phyloP scores from a whole-genome alignment of 2,113 vertebrate genomes.

The Megatriorchis doriae region DNA sequence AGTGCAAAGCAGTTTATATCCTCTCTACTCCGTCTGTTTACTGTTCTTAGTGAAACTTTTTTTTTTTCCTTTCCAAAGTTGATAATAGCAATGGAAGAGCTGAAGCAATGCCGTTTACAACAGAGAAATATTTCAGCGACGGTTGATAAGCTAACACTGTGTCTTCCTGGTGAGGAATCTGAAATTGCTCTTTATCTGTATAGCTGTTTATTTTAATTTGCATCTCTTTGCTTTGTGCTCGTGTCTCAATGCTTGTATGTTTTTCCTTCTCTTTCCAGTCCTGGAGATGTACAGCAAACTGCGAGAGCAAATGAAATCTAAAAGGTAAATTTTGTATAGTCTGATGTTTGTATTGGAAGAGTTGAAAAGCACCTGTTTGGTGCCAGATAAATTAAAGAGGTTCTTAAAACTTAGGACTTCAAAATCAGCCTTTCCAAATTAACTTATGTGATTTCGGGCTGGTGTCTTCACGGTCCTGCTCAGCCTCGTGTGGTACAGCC shows the following conservation, averaged over 20 bases:
- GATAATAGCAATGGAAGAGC: conserved; percentile 86
- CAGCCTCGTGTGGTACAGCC: not conserved
- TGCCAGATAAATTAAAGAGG: not conserved
- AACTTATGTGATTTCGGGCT: not conserved
- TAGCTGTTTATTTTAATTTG: not conserved
- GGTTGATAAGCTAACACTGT: conserved; percentile 90
- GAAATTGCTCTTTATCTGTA: not conserved
- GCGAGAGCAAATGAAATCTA: conserved; percentile 93
- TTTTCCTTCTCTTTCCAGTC: conserved; percentile 73
- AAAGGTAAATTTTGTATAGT: conserved; percentile 75
- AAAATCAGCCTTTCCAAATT: not conserved
- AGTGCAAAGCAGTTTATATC: not conserved
- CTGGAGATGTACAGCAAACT: conserved; percentile 97
- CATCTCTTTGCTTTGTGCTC: not conserved
- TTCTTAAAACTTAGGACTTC: not conserved
- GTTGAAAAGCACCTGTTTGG: accelerated
- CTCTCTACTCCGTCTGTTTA: not conserved
- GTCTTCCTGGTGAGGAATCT: conserved; percentile 85
- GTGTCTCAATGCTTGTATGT: conserved; percentile 5
- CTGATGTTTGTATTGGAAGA: accelerated
- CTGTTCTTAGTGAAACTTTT: not conserved
- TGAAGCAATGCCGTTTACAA: conserved; percentile 89
- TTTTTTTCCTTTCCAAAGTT: conserved; percentile 70
- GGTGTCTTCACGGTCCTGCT: not conserved
- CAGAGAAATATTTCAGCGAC: conserved; percentile 96